A percentile compares a stretch with the other conserved stretches of the same genome.
Conservation (phyloP, 2,888 invertebrate species). For the Lepas anatifera region DNA sequence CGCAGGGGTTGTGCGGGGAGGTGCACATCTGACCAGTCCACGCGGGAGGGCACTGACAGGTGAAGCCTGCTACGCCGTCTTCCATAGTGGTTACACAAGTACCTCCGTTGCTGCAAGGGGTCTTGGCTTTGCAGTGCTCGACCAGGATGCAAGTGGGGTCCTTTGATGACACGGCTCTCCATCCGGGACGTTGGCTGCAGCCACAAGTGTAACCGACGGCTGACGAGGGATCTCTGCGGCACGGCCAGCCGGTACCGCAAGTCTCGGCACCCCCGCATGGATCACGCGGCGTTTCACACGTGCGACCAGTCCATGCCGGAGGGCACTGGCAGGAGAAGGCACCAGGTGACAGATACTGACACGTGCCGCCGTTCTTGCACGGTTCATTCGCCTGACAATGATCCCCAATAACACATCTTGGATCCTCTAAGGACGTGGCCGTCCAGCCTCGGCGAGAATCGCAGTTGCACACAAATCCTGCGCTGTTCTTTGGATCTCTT, state of each 20-base stretch:
- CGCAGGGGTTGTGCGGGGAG: background rate
- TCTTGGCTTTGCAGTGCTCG: background rate
- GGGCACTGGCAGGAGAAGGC: background rate
- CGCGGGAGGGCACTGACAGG: background rate
- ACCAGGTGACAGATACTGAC: background rate
- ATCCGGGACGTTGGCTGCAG: background rate
- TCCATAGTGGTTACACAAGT: background rate
- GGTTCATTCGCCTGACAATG: background rate
- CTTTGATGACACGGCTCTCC: background rate
- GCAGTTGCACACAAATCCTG: background rate
- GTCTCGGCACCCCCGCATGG: background rate
- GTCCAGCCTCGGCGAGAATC: background rate
- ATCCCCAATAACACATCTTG: background rate
- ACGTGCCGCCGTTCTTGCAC: slow-evolving; percentile 4
- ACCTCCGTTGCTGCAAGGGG: background rate
- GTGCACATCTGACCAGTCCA: background rate
- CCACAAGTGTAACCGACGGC: background rate
- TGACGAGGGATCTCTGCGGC: background rate
- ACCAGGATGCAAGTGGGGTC: background rate
- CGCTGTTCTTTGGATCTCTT: too few relatives aligned
- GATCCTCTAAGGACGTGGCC: background rate
- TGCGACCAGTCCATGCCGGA: slow-evolving; percentile 2
- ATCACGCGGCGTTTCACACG: background rate
- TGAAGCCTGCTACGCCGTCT: background rate
- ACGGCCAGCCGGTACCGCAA: background rate